A percentile compares a stretch with the other conserved stretches of the same genome.
These are phyloP conservation scores for Scyliorhinus canicula DNA, from an alignment of 2,797 vertebrate species.

Conservation along the genomic window DNA sequence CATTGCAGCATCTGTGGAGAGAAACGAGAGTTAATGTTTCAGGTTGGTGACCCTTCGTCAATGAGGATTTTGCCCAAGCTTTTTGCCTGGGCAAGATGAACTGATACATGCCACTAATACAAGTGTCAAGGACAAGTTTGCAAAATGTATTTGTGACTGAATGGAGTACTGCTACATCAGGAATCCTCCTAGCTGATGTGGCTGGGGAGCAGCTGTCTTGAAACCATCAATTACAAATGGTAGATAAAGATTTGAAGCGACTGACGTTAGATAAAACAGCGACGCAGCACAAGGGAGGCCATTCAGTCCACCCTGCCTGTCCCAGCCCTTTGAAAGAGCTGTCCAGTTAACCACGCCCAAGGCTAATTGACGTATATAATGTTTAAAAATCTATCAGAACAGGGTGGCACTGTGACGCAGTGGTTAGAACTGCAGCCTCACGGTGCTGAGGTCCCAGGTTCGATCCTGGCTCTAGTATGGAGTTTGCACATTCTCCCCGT, in stretches of 20 bases:
- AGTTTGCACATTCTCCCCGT: no score
- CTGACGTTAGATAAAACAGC: not conserved
- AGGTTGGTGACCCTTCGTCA: not conserved
- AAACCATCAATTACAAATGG: not conserved
- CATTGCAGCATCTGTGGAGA: not conserved
- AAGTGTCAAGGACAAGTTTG: not conserved
- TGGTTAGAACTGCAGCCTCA: no score
- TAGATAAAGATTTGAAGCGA: not conserved
- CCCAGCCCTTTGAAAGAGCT: not conserved
- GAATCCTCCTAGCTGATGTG: not conserved
- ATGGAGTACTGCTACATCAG: not conserved
- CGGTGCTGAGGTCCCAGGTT: no score
- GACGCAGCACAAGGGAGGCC: not conserved
- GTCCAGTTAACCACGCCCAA: not conserved
- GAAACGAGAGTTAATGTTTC: not conserved
- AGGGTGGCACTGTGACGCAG: no score
- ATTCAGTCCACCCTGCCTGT: not conserved
- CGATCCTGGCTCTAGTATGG: no score
- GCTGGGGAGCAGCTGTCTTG: not conserved
- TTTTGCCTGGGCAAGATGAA: not conserved
- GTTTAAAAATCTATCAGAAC: not conserved
- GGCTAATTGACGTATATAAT: not conserved
- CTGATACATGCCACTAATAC: not conserved
- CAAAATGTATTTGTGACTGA: not conserved
- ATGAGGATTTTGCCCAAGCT: not conserved